These are phyloP conservation scores for Drosophila sp. DNA, from an alignment of 1,140 invertebrate genomes.

Conservation along the genomic window DNA sequence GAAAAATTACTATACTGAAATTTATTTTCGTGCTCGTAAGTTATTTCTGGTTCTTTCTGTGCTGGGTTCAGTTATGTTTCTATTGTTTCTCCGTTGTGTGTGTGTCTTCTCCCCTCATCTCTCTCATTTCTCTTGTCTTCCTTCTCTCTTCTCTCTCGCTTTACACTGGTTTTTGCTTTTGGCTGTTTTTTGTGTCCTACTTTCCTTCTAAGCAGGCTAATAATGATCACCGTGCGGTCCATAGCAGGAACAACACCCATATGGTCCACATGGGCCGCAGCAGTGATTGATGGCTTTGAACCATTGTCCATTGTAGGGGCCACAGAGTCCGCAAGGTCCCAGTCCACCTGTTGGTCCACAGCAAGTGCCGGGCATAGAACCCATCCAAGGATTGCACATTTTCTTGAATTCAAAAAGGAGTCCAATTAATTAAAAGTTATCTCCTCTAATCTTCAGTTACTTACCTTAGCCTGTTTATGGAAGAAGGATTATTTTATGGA, in stretches of 20 bases:
- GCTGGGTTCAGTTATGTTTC: too few species aligned
- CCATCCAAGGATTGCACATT: slow-evolving; percentile 66
- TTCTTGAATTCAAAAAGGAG: neutral
- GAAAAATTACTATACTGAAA: too few species aligned
- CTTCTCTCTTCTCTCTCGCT: neutral
- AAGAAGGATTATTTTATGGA: slow-evolving; percentile 49
- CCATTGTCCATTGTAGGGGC: slow-evolving; percentile 70
- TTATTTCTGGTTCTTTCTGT: too few species aligned
- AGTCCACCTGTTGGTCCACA: slow-evolving; percentile 67
- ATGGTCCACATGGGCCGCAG: slow-evolving; percentile 66
- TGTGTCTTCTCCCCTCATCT: too few species aligned
- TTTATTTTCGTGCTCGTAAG: too few species aligned
- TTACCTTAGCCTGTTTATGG: slow-evolving; percentile 67
- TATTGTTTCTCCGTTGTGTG: too few species aligned
- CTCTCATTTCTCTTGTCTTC: neutral
- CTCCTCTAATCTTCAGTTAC: neutral
- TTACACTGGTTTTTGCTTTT: neutral
- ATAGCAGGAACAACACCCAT: slow-evolving; percentile 65
- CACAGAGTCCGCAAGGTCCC: slow-evolving; percentile 63
- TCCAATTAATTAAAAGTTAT: neutral
- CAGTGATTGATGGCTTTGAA: slow-evolving; percentile 63
- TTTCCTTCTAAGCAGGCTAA: slow-evolving; percentile 67
- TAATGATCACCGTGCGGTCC: slow-evolving; percentile 63
- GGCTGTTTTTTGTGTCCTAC: slow-evolving; percentile 36
- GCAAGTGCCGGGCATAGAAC: slow-evolving; percentile 67